These are phyloP conservation scores for Alauda arvensis DNA, from an alignment of 2,797 vertebrate genomes.

Conservation along the genomic window DNA sequence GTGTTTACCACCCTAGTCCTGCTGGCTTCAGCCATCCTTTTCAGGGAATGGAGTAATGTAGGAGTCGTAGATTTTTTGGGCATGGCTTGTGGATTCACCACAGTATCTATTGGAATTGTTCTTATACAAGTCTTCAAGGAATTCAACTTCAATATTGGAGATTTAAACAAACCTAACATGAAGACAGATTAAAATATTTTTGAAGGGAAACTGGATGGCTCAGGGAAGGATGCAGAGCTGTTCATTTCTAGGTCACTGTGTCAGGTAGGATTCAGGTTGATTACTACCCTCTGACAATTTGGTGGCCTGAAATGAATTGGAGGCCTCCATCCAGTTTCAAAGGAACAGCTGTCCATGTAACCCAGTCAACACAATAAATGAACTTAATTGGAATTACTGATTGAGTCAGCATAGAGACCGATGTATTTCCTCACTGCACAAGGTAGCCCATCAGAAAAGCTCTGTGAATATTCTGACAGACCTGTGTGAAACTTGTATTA, in stretches of 20 bases:
- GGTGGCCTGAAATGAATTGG: slow-evolving; percentile 41
- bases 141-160: slow-evolving; percentile 81
- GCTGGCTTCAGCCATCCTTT: slow-evolving; percentile 89
- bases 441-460: neutral
- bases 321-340: slow-evolving; percentile 57
- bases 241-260: slow-evolving; percentile 56
- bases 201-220: slow-evolving; percentile 44
- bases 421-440: slow-evolving; percentile 42
- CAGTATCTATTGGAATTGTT: slow-evolving; percentile 86
- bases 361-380: slow-evolving; percentile 28
- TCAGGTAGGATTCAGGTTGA: neutral
- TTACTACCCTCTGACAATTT: neutral
- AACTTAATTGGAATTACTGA: slow-evolving; percentile 19
- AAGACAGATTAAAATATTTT: slow-evolving; percentile 77
- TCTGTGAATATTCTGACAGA: neutral
- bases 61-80: slow-evolving; percentile 83
- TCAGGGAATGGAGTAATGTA: slow-evolving; percentile 89
- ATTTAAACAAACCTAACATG: slow-evolving; percentile 75
- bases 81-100: slow-evolving; percentile 87
- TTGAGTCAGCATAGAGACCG: slow-evolving; percentile 39
- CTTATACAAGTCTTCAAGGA: slow-evolving; percentile 91
- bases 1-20: slow-evolving; percentile 89
- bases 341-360: slow-evolving; percentile 27
- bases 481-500: neutral
- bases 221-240: slow-evolving; percentile 33